Evolutionary conservation across 2,888 invertebrate species (phyloP).

Genomic region (Athalia circularis): DNA sequence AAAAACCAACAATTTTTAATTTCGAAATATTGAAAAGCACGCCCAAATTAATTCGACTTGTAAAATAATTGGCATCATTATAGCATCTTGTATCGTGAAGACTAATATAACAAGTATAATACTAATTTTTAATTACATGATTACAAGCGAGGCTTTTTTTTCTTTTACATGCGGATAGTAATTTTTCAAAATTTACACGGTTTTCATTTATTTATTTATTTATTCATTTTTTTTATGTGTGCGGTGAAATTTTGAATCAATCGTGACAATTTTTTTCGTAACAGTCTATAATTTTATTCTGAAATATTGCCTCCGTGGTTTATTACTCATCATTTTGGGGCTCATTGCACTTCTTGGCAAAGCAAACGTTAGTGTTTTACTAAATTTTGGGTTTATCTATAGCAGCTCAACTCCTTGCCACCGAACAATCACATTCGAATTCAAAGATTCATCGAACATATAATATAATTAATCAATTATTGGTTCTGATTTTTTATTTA

Average conservation of each 20-base stretch:
- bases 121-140: no score
- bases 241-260: background rate
- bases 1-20: no score
- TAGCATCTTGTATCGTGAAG: no score
- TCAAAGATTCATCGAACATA: constrained; percentile 43
- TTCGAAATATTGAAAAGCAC: no score
- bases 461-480: constrained; percentile 33
- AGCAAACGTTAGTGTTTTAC: background rate
- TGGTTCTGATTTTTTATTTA: constrained; percentile 46
- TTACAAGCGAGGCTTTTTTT: no score
- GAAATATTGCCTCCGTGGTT: constrained; percentile 20
- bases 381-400: no score
- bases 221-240: background rate
- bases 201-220: background rate
- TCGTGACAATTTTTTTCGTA: background rate
- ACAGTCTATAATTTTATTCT: background rate
- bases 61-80: no score
- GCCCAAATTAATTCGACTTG: no score
- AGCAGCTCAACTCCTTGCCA: no score
- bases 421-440: background rate
- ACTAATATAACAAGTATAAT: no score
- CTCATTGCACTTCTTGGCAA: constrained; percentile 5
- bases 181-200: background rate
- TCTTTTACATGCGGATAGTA: no score
- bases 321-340: constrained; percentile 42